Conservation (phyloP, 2,113 vertebrate genomes). For the Callipepla californica region DNA sequence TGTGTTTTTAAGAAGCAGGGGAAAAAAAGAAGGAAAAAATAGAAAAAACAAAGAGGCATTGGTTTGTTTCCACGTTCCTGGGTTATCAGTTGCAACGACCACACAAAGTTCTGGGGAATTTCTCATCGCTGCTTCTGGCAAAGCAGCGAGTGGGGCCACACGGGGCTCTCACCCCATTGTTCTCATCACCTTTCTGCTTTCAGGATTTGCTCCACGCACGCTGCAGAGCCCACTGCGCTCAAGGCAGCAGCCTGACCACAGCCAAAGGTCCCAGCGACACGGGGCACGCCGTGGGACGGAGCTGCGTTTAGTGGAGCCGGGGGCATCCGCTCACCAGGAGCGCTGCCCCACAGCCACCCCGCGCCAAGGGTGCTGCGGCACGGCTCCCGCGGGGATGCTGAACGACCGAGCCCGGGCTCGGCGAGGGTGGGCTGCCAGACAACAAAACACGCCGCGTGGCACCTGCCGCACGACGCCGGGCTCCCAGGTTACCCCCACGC, state of each 20-base stretch:
- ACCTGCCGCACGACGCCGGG: not conserved
- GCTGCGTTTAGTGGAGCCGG: not conserved
- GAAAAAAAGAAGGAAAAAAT: not conserved
- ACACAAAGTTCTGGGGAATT: constrained; percentile 25
- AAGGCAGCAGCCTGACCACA: not conserved
- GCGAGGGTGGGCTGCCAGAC: not conserved
- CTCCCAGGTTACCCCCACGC: too few species aligned
- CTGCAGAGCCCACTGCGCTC: not conserved
- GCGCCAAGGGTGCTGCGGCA: too few species aligned
- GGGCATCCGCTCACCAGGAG: not conserved
- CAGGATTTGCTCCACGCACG: not conserved
- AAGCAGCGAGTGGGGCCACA: not conserved
- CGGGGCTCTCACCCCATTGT: constrained; percentile 11
- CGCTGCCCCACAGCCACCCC: not conserved
- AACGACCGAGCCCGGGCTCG: not conserved
- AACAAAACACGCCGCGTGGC: not conserved
- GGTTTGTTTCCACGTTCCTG: constrained; percentile 13
- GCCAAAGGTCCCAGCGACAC: not conserved
- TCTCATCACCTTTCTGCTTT: constrained; percentile 32
- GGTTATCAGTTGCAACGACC: not conserved
- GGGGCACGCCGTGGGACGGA: not conserved
- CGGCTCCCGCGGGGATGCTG: not conserved
- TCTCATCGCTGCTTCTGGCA: accelerated
- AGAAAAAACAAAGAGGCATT: not conserved
- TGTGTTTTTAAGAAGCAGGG: not conserved